Conservation (phyloP, 2,113 vertebrate species). For the Promerops cafer region DNA sequence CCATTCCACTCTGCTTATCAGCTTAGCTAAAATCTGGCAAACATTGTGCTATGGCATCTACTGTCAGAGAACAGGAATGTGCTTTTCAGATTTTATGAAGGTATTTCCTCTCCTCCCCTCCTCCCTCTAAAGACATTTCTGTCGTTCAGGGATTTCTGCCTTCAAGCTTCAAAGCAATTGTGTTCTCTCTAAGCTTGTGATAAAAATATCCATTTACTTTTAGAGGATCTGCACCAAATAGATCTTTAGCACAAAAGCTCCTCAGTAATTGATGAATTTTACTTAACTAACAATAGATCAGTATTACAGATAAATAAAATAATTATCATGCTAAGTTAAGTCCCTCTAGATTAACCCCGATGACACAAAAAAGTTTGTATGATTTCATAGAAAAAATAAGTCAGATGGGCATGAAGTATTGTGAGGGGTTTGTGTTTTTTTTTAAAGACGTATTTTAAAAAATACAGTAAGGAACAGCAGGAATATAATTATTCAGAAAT, state of each 20-base stretch:
- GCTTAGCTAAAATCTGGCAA: neutral
- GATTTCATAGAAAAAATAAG: neutral
- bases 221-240: neutral
- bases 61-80: neutral
- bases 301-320: neutral
- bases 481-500: neutral
- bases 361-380: neutral
- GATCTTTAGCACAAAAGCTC: neutral
- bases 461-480: neutral
- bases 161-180: slow-evolving; percentile 16
- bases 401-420: neutral
- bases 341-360: neutral
- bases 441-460: neutral
- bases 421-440: rapidly evolving
- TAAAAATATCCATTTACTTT: neutral
- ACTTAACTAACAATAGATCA: neutral
- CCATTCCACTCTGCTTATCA: neutral
- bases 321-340: neutral
- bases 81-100: neutral
- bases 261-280: neutral
- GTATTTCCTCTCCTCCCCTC: neutral
- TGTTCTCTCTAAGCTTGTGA: neutral
- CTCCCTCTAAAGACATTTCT: neutral
- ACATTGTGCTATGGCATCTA: neutral
- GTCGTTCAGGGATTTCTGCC: neutral